A percentile compares a stretch with the other conserved stretches of the same genome.
Evolutionary conservation across 2,888 invertebrate genomes (phyloP).

Genomic region (Lysandra coridon): DNA sequence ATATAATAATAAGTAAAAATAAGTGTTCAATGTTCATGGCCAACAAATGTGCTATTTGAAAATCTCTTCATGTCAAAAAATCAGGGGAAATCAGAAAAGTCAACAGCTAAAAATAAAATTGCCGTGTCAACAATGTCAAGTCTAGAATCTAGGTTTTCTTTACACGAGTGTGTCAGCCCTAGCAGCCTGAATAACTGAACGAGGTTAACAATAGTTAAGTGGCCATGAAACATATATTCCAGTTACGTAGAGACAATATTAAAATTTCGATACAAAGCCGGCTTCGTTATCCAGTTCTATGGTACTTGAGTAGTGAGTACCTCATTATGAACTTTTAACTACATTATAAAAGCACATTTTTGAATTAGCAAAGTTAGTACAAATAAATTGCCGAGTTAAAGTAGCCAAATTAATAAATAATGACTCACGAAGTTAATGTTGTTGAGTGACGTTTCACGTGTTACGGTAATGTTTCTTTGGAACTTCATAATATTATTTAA

Average conservation of each 20-base stretch:
- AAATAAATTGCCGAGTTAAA: neutral
- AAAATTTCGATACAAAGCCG: slow-evolving; percentile 6
- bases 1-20: too few species aligned
- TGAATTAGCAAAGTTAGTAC: neutral
- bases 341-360: too few species aligned
- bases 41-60: too few species aligned
- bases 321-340: neutral
- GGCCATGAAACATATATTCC: slow-evolving; percentile 16
- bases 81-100: too few species aligned
- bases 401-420: neutral
- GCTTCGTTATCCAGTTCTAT: neutral
- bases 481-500: neutral
- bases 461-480: neutral
- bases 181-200: slow-evolving; percentile 5
- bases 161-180: neutral
- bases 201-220: slow-evolving; percentile 17
- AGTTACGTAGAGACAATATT: slow-evolving; percentile 10
- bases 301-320: neutral
- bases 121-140: neutral
- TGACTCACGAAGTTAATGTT: too few species aligned
- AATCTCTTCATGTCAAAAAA: too few species aligned
- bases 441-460: neutral
- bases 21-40: too few species aligned
- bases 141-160: neutral
- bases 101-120: too few species aligned